Evolutionary conservation across 64 coral and sea anemone species (phyloP), one percentile per base, ranked within the genome.

Genomic region (Porites australiensis): DNA sequence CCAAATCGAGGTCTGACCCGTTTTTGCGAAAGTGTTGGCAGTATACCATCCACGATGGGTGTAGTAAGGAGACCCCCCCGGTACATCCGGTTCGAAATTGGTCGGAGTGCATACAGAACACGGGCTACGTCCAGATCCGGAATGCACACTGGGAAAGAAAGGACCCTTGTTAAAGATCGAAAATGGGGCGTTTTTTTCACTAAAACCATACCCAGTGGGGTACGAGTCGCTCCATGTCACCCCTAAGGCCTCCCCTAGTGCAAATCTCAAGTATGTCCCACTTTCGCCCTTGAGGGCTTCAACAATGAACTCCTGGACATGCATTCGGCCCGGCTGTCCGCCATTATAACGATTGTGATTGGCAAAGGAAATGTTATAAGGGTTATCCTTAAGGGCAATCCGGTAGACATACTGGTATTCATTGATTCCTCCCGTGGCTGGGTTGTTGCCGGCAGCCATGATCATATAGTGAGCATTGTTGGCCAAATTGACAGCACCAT

Each of bases 401-500:
- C 92, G 67, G 74, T 91, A 97, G n/a, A 97, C 88, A 60, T 97
- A 75, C 64, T 82, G 23, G 68, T 94, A 97, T 44, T 70, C 13
- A 60, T 94, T 74, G 58, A 97, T 97, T 74, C 92, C 95, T 11
- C 91, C 95, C 12, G 18, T 84, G 22, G 50, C 54, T 7, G 95
- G 95, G 62, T 97, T 94, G 72, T 88, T 91, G 58, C 95, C 95
- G 16, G 91, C 95, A 20, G 95, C 95, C 95, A 97, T 97, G 5
- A 97, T 97, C 95, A 97, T 97, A 45, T 87, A 88, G 15, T 45
- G 71, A 58, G 95, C 95, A 19, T 86, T 90, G 58, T 88, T 82
- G 3, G 91, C 95, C 60, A 94, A 73, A 10, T 89, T 89, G 49
- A 97, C 95, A 7, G 95, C 95, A 9, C 91, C 95, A 8, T 87